Percentiles rank a stretch among this genome's conserved stretches.
Evolutionary conservation across 2,888 invertebrate genomes (phyloP).

Genomic region (Plebejus melissa): DNA sequence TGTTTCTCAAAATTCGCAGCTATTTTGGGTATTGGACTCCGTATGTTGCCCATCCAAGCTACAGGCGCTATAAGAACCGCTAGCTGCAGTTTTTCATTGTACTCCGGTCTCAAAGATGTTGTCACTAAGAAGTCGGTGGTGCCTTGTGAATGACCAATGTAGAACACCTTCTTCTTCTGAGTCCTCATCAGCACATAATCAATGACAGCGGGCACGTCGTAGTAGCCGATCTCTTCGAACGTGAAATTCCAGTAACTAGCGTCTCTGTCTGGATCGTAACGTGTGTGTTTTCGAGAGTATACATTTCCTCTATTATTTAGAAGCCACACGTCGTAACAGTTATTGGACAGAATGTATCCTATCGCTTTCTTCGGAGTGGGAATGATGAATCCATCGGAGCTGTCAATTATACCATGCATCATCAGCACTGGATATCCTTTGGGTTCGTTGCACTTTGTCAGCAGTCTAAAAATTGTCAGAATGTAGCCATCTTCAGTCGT

Average conservation of each 20-base stretch:
- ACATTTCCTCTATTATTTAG: slow-evolving; percentile 77
- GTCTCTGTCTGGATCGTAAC: slow-evolving; percentile 52
- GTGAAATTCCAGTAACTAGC: slow-evolving; percentile 73
- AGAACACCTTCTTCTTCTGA: slow-evolving; percentile 71
- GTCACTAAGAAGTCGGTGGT: slow-evolving; percentile 77
- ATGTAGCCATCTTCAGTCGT: slow-evolving; percentile 47
- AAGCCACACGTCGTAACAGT: slow-evolving; percentile 70
- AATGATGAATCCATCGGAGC: slow-evolving; percentile 47
- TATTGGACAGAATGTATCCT: slow-evolving; percentile 56
- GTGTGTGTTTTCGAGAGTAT: slow-evolving; percentile 75
- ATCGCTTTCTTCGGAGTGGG: slow-evolving; percentile 54
- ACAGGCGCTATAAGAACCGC: slow-evolving; percentile 77
- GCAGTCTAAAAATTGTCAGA: slow-evolving; percentile 42
- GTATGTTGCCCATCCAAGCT: slow-evolving; percentile 72
- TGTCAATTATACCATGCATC: slow-evolving; percentile 50
- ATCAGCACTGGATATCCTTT: slow-evolving; percentile 42
- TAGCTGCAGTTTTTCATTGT: slow-evolving; percentile 74
- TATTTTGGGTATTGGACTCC: slow-evolving; percentile 46
- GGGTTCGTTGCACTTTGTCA: slow-evolving; percentile 44
- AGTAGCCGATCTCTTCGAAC: slow-evolving; percentile 83
- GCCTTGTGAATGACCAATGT: slow-evolving; percentile 84
- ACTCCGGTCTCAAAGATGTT: slow-evolving; percentile 69
- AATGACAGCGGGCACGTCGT: slow-evolving; percentile 83
- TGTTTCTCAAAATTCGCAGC: slow-evolving; percentile 36
- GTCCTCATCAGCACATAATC: slow-evolving; percentile 56